Evolutionary conservation across 2,888 invertebrate genomes (phyloP).

Genomic region (Pachycephus smyrnensis): DNA sequence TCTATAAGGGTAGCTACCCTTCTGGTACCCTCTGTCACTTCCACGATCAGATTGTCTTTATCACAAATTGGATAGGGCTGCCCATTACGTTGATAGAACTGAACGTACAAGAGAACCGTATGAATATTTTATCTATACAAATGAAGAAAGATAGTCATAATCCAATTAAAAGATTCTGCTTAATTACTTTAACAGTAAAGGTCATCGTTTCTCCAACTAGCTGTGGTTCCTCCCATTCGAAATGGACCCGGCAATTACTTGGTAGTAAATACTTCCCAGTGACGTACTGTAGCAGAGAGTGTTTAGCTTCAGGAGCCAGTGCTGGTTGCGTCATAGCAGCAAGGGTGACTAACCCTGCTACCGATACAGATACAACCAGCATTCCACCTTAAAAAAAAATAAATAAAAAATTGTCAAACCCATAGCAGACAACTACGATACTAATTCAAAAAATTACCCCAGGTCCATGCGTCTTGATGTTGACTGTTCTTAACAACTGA

Average conservation of each 20-base stretch:
- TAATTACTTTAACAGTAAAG: constrained; percentile 79
- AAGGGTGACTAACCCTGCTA: constrained; percentile 88
- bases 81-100: constrained; percentile 93
- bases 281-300: constrained; percentile 89
- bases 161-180: background rate
- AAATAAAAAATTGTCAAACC: background rate
- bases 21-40: constrained; percentile 87
- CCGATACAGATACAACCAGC: constrained; percentile 90
- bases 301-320: constrained; percentile 89
- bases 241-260: constrained; percentile 85
- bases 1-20: constrained; percentile 88
- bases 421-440: background rate
- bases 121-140: background rate
- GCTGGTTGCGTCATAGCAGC: constrained; percentile 93
- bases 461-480: constrained; percentile 91
- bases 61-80: constrained; percentile 95
- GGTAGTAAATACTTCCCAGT: constrained; percentile 92
- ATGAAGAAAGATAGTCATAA: background rate
- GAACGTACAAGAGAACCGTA: constrained; percentile 40
- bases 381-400: constrained; percentile 76
- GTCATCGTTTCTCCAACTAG: constrained; percentile 92
- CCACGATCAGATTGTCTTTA: constrained; percentile 89
- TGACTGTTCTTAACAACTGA: constrained; percentile 87
- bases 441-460: constrained; percentile 71
- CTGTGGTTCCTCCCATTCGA: constrained; percentile 93